Conservation (phyloP, 2,113 vertebrate species). For the Urocolius indicus region DNA sequence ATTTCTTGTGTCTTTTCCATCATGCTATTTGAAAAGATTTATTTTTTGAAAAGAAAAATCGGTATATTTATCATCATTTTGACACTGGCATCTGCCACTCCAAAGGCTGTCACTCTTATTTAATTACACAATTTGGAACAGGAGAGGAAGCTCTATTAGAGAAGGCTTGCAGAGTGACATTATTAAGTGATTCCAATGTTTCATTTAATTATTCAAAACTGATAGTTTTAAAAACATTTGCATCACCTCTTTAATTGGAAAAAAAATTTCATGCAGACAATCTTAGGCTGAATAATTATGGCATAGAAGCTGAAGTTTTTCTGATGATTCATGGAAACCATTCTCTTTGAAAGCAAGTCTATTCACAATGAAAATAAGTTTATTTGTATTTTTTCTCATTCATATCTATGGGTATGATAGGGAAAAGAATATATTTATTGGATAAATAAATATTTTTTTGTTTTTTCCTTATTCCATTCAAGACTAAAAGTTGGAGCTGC, state of each 20-base stretch:
- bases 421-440: background rate
- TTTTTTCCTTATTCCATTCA: background rate
- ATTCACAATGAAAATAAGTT: background rate
- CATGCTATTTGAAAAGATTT: background rate
- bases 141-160: background rate
- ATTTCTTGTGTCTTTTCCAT: background rate
- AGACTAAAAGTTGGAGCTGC: background rate
- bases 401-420: background rate
- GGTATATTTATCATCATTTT: background rate
- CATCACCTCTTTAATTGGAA: background rate
- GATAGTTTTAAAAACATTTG: conserved; percentile 1
- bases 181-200: background rate
- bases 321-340: background rate
- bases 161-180: background rate
- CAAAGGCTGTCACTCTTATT: background rate
- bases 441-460: background rate
- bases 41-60: background rate
- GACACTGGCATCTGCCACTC: background rate
- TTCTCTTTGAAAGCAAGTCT: background rate
- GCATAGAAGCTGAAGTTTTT: background rate
- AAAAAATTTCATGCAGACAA: background rate
- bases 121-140: background rate
- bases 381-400: background rate
- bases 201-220: conserved; percentile 14
- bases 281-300: background rate